phyloP scores from a whole-genome alignment of 35 echinoderm and acorn worm species.

The Stichopus chloronotus region DNA sequence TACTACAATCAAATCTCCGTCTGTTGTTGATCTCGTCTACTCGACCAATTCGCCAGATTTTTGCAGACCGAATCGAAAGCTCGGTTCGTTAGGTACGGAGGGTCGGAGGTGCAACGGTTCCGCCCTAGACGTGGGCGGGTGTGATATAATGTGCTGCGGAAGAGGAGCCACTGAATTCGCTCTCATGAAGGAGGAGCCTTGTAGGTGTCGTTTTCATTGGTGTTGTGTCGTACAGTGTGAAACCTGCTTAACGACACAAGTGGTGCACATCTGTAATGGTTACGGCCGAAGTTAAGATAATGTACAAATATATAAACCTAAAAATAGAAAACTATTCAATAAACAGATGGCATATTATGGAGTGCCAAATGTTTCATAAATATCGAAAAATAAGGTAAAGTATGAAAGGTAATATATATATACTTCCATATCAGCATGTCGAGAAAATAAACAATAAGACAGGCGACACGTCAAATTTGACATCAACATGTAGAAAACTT shows the following conservation, averaged over 20 bases:
- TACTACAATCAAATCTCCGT: conserved; percentile 72
- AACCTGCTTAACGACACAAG: conserved; percentile 70
- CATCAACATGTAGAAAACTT: too few relatives aligned
- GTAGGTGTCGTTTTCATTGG: conserved; percentile 94
- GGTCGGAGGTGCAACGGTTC: conserved; percentile 85
- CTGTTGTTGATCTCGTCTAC: conserved; percentile 75
- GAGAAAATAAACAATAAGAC: too few relatives aligned
- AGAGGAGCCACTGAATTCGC: conserved; percentile 76
- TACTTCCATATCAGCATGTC: too few relatives aligned
- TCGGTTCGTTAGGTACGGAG: conserved; percentile 87
- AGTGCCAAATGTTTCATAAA: too few relatives aligned
- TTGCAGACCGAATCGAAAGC: conserved; percentile 78
- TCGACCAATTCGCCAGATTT: conserved; percentile 88
- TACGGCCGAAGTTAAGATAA: not conserved
- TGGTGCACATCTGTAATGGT: conserved; percentile 90
- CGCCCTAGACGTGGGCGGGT: conserved; percentile 80
- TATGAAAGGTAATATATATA: too few relatives aligned
- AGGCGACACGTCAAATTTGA: too few relatives aligned
- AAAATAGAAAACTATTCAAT: too few relatives aligned
- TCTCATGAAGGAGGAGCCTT: conserved; percentile 62
- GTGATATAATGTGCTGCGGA: conserved; percentile 89
- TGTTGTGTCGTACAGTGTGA: conserved; percentile 98
- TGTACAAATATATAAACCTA: not conserved
- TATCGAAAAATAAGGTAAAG: too few relatives aligned
- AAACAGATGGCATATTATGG: too few relatives aligned